phyloP scores from a whole-genome alignment of 2,797 vertebrate genomes.

The Malurus splendens region DNA sequence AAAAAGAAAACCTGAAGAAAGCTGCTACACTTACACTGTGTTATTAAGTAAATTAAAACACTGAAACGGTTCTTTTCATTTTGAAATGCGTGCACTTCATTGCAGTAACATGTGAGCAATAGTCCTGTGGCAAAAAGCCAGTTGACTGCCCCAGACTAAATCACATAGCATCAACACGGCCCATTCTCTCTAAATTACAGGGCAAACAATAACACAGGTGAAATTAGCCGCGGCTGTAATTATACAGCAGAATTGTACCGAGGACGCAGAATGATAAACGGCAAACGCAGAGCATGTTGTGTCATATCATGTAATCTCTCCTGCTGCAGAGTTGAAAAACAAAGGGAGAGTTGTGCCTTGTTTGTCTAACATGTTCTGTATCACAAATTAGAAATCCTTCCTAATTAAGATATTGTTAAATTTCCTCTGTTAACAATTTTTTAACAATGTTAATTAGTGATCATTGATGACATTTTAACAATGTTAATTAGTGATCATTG shows the following conservation, averaged over 20 bases:
- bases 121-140: slow-evolving; percentile 43
- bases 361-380: slow-evolving; percentile 71
- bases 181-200: slow-evolving; percentile 64
- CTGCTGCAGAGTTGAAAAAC: slow-evolving; percentile 54
- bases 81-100: background rate
- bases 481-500: slow-evolving; percentile 77
- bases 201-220: slow-evolving; percentile 71
- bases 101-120: background rate
- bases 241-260: slow-evolving; percentile 17
- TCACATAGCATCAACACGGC: background rate
- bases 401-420: slow-evolving; percentile 77
- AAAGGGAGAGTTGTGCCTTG: slow-evolving; percentile 69
- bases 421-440: slow-evolving; percentile 75
- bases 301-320: slow-evolving; percentile 71
- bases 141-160: slow-evolving; percentile 8
- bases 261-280: slow-evolving; percentile 60
- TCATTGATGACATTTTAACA: slow-evolving; percentile 73
- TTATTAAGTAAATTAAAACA: slow-evolving; percentile 49
- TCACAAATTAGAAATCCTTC: slow-evolving; percentile 72
- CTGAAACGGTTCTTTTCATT: slow-evolving; percentile 36
- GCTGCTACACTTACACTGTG: background rate
- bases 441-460: slow-evolving; percentile 78
- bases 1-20: slow-evolving; percentile 25
- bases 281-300: slow-evolving; percentile 25
- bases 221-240: slow-evolving; percentile 67